These are phyloP conservation scores for Agriopis aurantiaria DNA, from an alignment of 2,888 invertebrate genomes.

Conservation along the genomic window DNA sequence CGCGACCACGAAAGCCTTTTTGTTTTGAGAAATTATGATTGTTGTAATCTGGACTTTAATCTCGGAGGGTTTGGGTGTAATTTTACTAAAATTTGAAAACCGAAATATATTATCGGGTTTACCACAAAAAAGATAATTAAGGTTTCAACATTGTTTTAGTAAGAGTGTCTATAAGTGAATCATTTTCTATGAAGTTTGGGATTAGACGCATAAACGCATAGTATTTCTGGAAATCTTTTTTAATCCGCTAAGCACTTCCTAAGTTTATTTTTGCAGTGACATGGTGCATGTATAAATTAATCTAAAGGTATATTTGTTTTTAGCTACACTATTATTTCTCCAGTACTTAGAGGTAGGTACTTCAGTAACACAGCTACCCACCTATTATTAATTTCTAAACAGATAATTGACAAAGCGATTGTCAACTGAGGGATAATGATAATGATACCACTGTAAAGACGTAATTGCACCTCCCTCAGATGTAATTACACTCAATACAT, in stretches of 20 bases:
- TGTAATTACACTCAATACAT: slow-evolving; percentile 32
- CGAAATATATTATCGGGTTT: neutral
- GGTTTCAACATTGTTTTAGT: too few relatives aligned
- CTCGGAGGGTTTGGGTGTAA: neutral
- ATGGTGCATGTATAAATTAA: neutral
- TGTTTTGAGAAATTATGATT: slow-evolving; percentile 30
- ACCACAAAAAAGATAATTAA: too few relatives aligned
- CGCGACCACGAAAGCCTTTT: slow-evolving; percentile 30
- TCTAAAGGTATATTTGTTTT: neutral
- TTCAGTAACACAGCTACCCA: neutral
- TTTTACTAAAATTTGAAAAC: neutral
- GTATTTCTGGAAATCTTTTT: too few relatives aligned
- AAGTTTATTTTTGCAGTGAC: too few relatives aligned
- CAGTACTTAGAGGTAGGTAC: too few relatives aligned
- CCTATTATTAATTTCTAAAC: slow-evolving; percentile 25
- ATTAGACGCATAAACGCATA: too few relatives aligned
- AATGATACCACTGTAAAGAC: slow-evolving; percentile 28
- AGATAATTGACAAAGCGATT: slow-evolving; percentile 22
- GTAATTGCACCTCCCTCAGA: slow-evolving; percentile 29
- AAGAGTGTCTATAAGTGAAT: too few relatives aligned
- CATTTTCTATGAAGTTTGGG: too few relatives aligned
- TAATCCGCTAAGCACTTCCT: too few relatives aligned
- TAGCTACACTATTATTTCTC: neutral
- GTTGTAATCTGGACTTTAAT: slow-evolving; percentile 17
- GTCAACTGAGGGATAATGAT: slow-evolving; percentile 28